Percentiles rank a stretch among this genome's conserved stretches.
Conservation (phyloP, 2,797 vertebrate species). For the Molossus alvarezi region DNA sequence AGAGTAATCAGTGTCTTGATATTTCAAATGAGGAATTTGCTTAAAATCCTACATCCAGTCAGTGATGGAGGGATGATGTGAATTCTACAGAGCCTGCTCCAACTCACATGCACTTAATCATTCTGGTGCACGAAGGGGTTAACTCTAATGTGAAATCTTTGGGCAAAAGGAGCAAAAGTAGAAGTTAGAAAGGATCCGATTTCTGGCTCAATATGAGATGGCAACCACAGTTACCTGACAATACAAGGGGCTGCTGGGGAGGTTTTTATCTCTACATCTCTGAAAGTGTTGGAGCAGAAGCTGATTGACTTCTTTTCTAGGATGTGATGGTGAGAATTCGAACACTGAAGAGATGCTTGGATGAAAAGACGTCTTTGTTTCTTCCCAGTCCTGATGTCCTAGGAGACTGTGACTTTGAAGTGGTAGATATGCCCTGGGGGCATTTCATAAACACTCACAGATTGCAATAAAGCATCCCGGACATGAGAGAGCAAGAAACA, state of each 20-base stretch:
- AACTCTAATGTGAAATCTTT: neutral
- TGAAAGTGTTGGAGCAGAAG: neutral
- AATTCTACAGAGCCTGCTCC: neutral
- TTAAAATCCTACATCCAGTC: neutral
- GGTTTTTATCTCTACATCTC: neutral
- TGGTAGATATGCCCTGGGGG: constrained; percentile 5
- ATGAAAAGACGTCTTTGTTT: constrained; percentile 31
- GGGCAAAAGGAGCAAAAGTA: neutral
- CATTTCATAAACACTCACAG: constrained; percentile 46
- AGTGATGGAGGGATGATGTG: neutral
- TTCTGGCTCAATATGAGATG: neutral
- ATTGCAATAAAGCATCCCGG: constrained; percentile 31
- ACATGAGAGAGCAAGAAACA: neutral
- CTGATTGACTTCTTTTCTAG: neutral
- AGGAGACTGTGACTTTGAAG: constrained; percentile 44
- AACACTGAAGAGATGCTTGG: neutral
- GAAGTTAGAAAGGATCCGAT: neutral
- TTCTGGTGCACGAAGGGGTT: neutral
- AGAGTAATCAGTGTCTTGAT: neutral
- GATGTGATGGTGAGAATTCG: neutral
- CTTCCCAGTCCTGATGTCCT: neutral
- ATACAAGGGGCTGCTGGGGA: neutral
- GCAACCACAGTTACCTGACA: neutral
- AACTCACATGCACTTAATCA: neutral
- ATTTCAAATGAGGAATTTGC: neutral